Evolutionary conservation across 2,113 vertebrate genomes (phyloP).

Genomic region (Rhagologus leucostigma): DNA sequence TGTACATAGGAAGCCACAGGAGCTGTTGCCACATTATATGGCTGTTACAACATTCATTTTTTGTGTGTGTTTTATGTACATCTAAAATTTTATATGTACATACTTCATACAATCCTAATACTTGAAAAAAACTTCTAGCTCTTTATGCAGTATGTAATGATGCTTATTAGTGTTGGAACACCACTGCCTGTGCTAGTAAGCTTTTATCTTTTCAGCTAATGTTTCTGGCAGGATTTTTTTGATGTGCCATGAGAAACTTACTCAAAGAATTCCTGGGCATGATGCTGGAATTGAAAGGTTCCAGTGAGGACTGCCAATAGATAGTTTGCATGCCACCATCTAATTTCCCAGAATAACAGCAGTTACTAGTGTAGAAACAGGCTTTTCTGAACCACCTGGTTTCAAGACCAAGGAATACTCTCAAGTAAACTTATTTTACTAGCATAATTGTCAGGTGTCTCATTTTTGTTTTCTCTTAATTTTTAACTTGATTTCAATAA

Average conservation of each 20-base stretch:
- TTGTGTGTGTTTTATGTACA: neutral
- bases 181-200: neutral
- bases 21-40: neutral
- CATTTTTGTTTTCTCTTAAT: neutral
- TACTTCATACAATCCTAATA: neutral
- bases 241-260: neutral
- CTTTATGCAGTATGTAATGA: neutral
- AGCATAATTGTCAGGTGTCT: neutral
- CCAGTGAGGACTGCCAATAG: neutral
- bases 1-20: neutral
- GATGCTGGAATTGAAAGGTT: neutral
- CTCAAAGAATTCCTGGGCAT: neutral
- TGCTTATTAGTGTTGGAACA: neutral
- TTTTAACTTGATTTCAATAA: neutral
- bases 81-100: neutral
- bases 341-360: neutral
- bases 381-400: neutral
- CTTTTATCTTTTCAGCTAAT: neutral
- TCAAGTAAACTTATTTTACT: neutral
- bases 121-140: neutral
- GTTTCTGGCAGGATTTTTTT: neutral
- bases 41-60: neutral
- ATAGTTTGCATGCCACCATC: neutral
- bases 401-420: neutral
- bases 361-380: neutral